A percentile compares a stretch with the other conserved stretches of the same genome.
Conservation (phyloP, 2,888 invertebrate species). For the Pristionchus arcanus region DNA sequence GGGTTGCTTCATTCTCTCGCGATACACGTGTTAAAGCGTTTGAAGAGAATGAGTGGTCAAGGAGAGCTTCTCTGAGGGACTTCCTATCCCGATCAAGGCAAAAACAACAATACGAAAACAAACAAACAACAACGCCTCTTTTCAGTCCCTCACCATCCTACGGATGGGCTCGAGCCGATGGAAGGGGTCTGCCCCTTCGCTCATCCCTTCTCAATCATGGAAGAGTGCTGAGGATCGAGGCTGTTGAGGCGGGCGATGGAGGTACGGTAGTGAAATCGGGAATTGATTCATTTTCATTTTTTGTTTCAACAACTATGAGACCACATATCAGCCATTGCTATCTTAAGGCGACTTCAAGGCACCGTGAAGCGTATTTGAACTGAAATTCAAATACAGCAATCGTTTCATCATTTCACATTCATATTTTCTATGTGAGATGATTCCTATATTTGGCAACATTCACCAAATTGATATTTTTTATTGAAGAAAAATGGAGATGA, state of each 20-base stretch:
- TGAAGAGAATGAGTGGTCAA: too few species aligned
- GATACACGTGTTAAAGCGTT: too few species aligned
- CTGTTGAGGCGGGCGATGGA: conserved; percentile 62
- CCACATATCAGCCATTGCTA: background rate
- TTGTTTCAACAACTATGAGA: too few species aligned
- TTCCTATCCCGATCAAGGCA: background rate
- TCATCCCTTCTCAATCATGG: conserved; percentile 71
- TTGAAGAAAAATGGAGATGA: too few species aligned
- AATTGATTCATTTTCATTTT: background rate
- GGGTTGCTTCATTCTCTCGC: too few species aligned
- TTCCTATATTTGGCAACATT: too few species aligned
- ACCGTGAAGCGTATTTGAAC: background rate
- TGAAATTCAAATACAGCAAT: background rate
- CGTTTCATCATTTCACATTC: too few species aligned
- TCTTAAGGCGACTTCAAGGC: background rate
- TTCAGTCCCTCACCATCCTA: conserved; percentile 74
- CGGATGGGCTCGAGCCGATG: conserved; percentile 75
- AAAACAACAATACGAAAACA: background rate
- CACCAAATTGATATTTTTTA: too few species aligned
- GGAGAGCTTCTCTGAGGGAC: too few species aligned
- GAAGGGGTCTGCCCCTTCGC: conserved; percentile 66
- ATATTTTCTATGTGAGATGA: background rate
- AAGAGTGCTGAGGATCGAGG: conserved; percentile 75
- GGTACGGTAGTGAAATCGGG: background rate
- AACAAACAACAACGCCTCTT: background rate